phyloP scores from a whole-genome alignment of 1,140 invertebrate genomes.

The Drosophila chauvacae region DNA sequence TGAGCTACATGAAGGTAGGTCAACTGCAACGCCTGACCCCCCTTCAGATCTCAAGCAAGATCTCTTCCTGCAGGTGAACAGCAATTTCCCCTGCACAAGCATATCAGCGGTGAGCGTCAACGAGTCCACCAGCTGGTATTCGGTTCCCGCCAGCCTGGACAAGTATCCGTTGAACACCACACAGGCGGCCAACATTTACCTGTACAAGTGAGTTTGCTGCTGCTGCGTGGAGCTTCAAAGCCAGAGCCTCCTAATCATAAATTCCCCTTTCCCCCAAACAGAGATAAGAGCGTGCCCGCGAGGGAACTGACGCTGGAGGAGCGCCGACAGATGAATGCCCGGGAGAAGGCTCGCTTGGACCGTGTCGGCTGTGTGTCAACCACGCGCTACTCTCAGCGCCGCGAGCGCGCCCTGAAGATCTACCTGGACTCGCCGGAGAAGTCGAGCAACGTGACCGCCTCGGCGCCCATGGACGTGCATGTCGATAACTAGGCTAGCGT shows the following conservation, averaged over 20 bases:
- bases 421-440: conserved; percentile 87
- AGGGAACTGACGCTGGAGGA: conserved; percentile 88
- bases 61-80: conserved; percentile 58
- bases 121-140: conserved; percentile 65
- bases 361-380: conserved; percentile 79
- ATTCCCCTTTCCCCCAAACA: conserved; percentile 65
- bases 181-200: conserved; percentile 72
- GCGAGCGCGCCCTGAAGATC: conserved; percentile 91
- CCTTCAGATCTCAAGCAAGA: not conserved
- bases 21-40: not conserved
- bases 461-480: conserved; percentile 68
- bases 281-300: conserved; percentile 87
- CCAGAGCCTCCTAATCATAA: not conserved
- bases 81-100: conserved; percentile 79
- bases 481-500: conserved; percentile 44
- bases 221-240: too few species aligned
- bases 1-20: conserved; percentile 88
- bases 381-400: conserved; percentile 86
- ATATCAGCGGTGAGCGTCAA: conserved; percentile 78
- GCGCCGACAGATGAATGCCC: conserved; percentile 86
- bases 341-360: conserved; percentile 86
- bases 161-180: conserved; percentile 68
- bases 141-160: conserved; percentile 63
- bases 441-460: conserved; percentile 65
- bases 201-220: conserved; percentile 72